Conservation (phyloP, 2,888 invertebrate genomes). For the Hydriomena furcata region DNA sequence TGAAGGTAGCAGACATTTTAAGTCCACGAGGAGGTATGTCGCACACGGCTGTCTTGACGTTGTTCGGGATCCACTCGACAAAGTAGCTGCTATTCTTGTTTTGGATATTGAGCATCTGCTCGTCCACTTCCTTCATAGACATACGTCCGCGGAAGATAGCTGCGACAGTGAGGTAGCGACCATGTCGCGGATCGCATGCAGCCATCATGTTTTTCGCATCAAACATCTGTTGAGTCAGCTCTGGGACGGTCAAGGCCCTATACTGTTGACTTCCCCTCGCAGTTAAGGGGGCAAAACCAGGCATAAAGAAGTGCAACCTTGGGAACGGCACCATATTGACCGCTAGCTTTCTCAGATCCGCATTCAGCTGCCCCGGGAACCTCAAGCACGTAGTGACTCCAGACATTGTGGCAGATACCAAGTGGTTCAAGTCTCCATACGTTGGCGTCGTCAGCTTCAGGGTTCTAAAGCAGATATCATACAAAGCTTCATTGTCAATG, state of each 20-base stretch:
- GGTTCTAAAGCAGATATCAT: no score
- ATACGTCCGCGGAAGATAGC: conserved; percentile 94
- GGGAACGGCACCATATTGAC: conserved; percentile 89
- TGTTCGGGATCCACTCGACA: conserved; percentile 92
- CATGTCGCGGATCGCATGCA: no score
- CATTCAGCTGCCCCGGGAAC: conserved; percentile 82
- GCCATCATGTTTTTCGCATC: no score
- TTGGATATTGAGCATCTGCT: conserved; percentile 88
- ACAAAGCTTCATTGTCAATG: conserved; percentile 90
- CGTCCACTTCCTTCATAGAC: no score
- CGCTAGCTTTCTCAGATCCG: conserved; percentile 86
- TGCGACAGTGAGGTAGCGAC: conserved; percentile 94
- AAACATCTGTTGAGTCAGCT: conserved; percentile 94
- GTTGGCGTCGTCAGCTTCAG: no score
- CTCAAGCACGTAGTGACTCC: conserved; percentile 73
- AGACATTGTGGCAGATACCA: conserved; percentile 79
- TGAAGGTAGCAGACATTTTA: conserved; percentile 95
- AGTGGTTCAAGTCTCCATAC: no score
- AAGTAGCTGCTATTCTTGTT: conserved; percentile 91
- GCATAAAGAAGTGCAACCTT: conserved; percentile 82
- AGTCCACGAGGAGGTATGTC: no score
- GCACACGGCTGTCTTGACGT: conserved; percentile 91
- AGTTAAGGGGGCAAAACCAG: conserved; percentile 86
- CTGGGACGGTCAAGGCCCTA: conserved; percentile 93
- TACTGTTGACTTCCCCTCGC: conserved; percentile 94